Evolutionary conservation across 2,888 invertebrate species (phyloP).

Genomic region (Drosophila mimica): DNA sequence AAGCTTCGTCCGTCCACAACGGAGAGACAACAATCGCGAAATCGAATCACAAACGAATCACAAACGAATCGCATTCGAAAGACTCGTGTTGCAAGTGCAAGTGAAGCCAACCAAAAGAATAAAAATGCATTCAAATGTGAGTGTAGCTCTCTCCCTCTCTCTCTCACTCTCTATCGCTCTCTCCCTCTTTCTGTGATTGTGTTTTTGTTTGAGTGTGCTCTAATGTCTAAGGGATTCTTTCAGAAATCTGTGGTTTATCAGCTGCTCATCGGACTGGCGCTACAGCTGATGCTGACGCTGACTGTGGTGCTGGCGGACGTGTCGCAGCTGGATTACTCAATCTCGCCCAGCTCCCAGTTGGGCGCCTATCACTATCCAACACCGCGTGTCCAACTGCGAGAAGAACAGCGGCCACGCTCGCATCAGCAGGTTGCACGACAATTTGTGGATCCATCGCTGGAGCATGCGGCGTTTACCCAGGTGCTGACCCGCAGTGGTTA

Average conservation of each 20-base stretch:
- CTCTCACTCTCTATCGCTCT: background rate
- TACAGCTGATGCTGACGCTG: slow-evolving; percentile 51
- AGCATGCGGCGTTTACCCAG: slow-evolving; percentile 79
- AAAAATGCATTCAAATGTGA: slow-evolving; percentile 64
- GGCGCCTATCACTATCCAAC: slow-evolving; percentile 78
- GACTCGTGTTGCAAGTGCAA: slow-evolving; percentile 30
- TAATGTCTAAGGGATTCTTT: slow-evolving; percentile 45
- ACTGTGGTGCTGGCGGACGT: slow-evolving; percentile 48
- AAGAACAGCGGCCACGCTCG: slow-evolving; percentile 28
- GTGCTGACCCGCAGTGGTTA: slow-evolving; percentile 80
- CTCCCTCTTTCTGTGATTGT: background rate
- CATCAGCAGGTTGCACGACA: slow-evolving; percentile 56
- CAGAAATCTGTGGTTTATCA: slow-evolving; percentile 38
- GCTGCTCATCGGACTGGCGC: slow-evolving; percentile 10
- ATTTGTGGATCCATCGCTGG: slow-evolving; percentile 74
- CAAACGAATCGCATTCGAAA: slow-evolving; percentile 6
- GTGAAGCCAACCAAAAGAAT: slow-evolving; percentile 22
- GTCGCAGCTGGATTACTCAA: slow-evolving; percentile 67
- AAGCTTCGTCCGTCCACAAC: slow-evolving; percentile 79
- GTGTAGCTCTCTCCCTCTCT: slow-evolving; percentile 36
- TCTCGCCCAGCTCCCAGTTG: slow-evolving; percentile 55
- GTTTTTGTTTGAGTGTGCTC: slow-evolving; percentile 3
- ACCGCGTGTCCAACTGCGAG: slow-evolving; percentile 45
- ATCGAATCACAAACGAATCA: slow-evolving; percentile 17
- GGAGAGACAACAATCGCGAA: slow-evolving; percentile 19